Base-by-base conservation (phyloP, 1,140 invertebrate species). In the Brachionus plicatilis region DNA sequence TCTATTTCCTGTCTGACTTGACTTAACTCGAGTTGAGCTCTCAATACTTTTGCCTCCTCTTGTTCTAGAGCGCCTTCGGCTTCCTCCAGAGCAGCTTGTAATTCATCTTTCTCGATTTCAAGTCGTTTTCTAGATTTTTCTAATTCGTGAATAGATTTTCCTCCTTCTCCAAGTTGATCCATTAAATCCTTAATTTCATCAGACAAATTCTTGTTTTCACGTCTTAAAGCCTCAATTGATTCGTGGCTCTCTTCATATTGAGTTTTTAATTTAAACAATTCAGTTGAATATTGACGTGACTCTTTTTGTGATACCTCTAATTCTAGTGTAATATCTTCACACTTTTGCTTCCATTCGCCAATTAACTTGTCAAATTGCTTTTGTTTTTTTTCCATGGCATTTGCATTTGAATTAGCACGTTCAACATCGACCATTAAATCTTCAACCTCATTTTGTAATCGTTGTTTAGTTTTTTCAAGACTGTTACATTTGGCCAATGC, bases 321-420 rank as follows among this genome's bases (percentile, higher is more conserved):
- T 91, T 99, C 97, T 87, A 94, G 94, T 86, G 95, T 94, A 85
- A 99, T 92, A 89, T 99, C 96, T 88, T 98, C 96, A 88, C 96
- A 95, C 92, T 99, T 98, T 90, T 97, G 94, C 91, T 99, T 98
- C 97, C 97, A 99, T 94, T 99, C 97, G 86, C 95, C 94, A 89
- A 99, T 95, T 90, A 98, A 96, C 91, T 98, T 98, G 92, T 99
- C 97, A 92, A 99, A 99, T 86, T 94, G 95, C 92, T 98, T 98
- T 91, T 99, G 96, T 91, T 98, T 99, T 95, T 99, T 99, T 91
- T 99, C 97, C 86, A 98, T 94, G 85, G 95, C 94, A 89, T 95
- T 95, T 88, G 96, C 96, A 88, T 98, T 84, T 20, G 29, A 47
- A 86, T 87, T 86, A 83, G 90, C 89, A 88, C 96, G 93, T 91